Evolutionary conservation across 2,888 invertebrate genomes (phyloP).

Genomic region (Parnassius apollo): DNA sequence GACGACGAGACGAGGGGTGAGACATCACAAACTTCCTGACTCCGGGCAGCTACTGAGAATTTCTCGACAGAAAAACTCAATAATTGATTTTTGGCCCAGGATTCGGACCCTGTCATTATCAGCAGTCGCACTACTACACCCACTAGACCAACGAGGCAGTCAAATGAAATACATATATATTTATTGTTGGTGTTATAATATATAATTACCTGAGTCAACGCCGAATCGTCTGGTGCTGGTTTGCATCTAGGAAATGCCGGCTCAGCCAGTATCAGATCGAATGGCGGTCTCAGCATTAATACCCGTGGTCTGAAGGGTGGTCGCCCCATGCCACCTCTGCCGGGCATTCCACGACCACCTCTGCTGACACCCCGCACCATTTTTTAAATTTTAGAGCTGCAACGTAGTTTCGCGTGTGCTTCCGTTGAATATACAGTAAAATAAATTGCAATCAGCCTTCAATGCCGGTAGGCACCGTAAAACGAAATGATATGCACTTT

Average conservation of each 20-base stretch:
- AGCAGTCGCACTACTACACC: no score
- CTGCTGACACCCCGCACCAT: conserved; percentile 88
- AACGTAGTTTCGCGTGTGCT: not conserved
- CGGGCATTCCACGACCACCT: conserved; percentile 85
- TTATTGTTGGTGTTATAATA: no score
- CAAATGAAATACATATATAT: no score
- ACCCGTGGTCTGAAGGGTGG: conserved; percentile 70
- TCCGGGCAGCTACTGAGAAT: no score
- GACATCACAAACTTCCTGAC: no score
- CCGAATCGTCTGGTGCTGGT: conserved; percentile 90
- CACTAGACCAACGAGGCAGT: no score
- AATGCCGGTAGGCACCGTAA: no score
- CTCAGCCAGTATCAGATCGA: conserved; percentile 93
- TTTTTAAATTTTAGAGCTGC: conserved; percentile 30
- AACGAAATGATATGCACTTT: no score
- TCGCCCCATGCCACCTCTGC: conserved; percentile 82
- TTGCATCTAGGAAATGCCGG: conserved; percentile 92
- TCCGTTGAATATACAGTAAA: not conserved
- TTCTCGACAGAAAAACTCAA: no score
- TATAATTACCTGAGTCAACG: conserved; percentile 85
- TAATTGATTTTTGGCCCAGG: no score
- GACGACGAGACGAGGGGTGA: no score
- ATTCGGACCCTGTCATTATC: no score
- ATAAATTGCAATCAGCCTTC: not conserved
- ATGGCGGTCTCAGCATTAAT: conserved; percentile 86